Evolutionary conservation across 2,797 vertebrate genomes (phyloP).

Genomic region (Pogonophryne albipinna): DNA sequence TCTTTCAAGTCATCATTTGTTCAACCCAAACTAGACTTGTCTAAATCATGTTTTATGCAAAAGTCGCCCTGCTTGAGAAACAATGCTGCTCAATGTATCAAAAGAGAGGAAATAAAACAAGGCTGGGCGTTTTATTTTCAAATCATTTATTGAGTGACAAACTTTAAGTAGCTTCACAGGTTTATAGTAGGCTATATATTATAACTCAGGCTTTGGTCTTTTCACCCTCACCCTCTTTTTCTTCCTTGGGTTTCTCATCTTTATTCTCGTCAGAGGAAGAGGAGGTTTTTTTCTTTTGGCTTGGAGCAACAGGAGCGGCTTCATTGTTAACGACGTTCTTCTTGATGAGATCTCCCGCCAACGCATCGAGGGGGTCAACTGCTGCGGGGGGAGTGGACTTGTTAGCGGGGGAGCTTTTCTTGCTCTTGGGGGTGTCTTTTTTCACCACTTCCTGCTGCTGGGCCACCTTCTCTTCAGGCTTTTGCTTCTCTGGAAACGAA

Average conservation of each 20-base stretch:
- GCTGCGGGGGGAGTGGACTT: conserved; percentile 15
- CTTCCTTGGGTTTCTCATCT: conserved; percentile 11
- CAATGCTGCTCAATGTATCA: too few species aligned
- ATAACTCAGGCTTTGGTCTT: not conserved
- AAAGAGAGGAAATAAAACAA: not conserved
- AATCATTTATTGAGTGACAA: conserved; percentile 45
- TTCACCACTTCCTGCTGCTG: not conserved
- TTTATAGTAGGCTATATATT: not conserved
- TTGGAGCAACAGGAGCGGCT: not conserved
- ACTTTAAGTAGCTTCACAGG: not conserved
- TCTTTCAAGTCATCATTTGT: too few species aligned
- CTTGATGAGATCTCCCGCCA: not conserved
- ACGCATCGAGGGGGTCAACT: not conserved
- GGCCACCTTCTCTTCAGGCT: not conserved
- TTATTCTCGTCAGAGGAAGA: conserved; percentile 54
- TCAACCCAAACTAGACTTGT: not conserved
- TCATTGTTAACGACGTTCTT: accelerated
- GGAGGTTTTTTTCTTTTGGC: conserved; percentile 42
- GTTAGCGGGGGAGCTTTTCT: not conserved
- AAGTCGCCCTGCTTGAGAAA: too few species aligned
- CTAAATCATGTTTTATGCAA: not conserved
- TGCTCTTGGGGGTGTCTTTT: not conserved
- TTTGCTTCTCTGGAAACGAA: conserved; percentile 39
- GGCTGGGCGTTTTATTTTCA: accelerated
- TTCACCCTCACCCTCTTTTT: not conserved